These are phyloP conservation scores for Listrodromus nycthemerus DNA, from an alignment of 2,888 invertebrate genomes.

Conservation along the genomic window DNA sequence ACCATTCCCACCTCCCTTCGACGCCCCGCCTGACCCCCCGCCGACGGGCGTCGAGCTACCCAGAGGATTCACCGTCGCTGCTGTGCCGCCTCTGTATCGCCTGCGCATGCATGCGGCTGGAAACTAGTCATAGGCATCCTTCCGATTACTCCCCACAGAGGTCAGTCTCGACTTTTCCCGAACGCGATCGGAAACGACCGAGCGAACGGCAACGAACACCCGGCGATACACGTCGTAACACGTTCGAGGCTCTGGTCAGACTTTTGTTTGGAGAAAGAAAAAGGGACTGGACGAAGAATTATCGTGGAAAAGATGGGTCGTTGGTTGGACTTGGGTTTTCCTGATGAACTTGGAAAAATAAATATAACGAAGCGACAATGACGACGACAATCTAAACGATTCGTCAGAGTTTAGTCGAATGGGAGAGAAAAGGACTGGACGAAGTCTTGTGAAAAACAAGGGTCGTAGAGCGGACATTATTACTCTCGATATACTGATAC, in stretches of 20 bases:
- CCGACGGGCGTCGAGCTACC: background rate
- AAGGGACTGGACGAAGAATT: background rate
- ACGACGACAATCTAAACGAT: no score
- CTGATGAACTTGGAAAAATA: background rate
- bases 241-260: no score
- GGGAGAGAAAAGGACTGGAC: background rate
- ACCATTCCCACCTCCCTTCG: slow-evolving; percentile 1
- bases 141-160: background rate
- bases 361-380: background rate
- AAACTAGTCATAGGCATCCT: slow-evolving; percentile 13
- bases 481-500: background rate
- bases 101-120: slow-evolving; percentile 42
- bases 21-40: background rate
- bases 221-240: background rate
- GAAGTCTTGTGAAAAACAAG: background rate
- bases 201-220: background rate
- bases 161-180: slow-evolving; percentile 9
- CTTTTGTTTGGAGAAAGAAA: background rate
- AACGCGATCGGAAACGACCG: background rate
- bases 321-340: no score
- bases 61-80: slow-evolving; percentile 11
- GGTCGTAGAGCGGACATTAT: no score
- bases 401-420: no score
- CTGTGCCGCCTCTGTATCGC: background rate
- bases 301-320: background rate